phyloP scores from a whole-genome alignment of 92 coral and sea anemone species.

The Epizoanthus scotinus region DNA sequence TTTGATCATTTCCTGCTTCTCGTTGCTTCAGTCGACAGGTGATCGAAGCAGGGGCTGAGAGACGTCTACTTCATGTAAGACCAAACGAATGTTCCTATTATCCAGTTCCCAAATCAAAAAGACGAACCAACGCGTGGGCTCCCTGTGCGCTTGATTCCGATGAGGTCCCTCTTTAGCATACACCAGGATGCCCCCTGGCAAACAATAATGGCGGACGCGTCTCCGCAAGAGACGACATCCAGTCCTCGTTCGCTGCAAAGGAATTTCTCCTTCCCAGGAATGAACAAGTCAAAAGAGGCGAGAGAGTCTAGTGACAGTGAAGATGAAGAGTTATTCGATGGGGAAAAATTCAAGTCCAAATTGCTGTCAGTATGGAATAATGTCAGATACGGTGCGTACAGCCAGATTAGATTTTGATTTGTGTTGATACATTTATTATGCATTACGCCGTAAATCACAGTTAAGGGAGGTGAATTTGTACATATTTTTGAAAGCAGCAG shows the following conservation, averaged over 20 bases:
- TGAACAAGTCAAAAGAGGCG: slow-evolving; percentile 60
- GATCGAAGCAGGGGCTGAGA: too few species aligned
- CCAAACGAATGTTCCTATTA: too few species aligned
- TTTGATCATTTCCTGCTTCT: too few species aligned
- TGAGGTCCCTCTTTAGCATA: background rate
- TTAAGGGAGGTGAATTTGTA: background rate
- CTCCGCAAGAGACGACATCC: slow-evolving; percentile 18
- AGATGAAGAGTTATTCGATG: slow-evolving; percentile 86
- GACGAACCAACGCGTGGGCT: too few species aligned
- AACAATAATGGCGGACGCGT: slow-evolving; percentile 37
- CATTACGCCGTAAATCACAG: background rate
- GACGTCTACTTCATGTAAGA: too few species aligned
- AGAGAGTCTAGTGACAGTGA: slow-evolving; percentile 76
- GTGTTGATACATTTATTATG: background rate
- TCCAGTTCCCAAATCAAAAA: too few species aligned
- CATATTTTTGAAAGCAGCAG: background rate
- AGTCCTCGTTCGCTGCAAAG: slow-evolving; percentile 13
- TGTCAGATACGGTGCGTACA: slow-evolving; percentile 82
- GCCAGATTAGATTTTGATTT: background rate
- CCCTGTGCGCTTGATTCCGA: too few species aligned
- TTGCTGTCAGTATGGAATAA: slow-evolving; percentile 92
- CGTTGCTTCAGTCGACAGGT: too few species aligned
- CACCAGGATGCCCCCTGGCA: background rate
- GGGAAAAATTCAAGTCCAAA: slow-evolving; percentile 85
- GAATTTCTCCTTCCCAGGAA: slow-evolving; percentile 27